These are phyloP conservation scores for Agapornis roseicollis DNA, from an alignment of 2,113 vertebrate genomes.

Conservation along the genomic window DNA sequence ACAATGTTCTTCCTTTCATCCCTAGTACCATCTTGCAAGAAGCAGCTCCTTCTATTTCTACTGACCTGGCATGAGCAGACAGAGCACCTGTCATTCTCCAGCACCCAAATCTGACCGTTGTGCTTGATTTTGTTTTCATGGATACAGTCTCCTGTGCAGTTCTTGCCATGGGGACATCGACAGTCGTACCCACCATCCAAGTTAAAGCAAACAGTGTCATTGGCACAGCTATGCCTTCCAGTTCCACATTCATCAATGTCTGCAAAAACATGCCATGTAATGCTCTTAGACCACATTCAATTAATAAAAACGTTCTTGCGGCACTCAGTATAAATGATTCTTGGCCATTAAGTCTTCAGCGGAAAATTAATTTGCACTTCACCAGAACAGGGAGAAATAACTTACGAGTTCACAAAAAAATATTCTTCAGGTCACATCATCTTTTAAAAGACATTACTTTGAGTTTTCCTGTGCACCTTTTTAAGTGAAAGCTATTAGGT, in stretches of 20 bases:
- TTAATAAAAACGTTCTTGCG: slow-evolving; percentile 9
- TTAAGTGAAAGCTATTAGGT: background rate
- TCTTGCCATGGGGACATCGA: slow-evolving; percentile 96
- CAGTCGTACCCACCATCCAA: slow-evolving; percentile 97
- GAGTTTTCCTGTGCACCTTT: background rate
- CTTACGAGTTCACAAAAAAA: background rate
- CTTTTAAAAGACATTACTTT: background rate
- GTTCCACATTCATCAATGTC: slow-evolving; percentile 97
- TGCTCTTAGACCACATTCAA: slow-evolving; percentile 9
- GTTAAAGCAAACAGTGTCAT: slow-evolving; percentile 98
- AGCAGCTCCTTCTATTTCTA: background rate
- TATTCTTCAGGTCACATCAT: background rate
- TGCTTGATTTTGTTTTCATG: slow-evolving; percentile 94
- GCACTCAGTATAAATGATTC: background rate
- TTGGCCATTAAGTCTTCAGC: background rate
- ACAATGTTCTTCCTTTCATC: background rate
- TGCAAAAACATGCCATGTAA: slow-evolving; percentile 60
- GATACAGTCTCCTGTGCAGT: slow-evolving; percentile 95
- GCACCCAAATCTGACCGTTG: slow-evolving; percentile 96
- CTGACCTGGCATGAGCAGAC: slow-evolving; percentile 96
- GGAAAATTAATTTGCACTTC: slow-evolving; percentile 35
- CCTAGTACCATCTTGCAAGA: background rate
- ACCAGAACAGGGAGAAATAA: background rate
- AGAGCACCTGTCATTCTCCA: slow-evolving; percentile 94
- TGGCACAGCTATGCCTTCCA: slow-evolving; percentile 93